Evolutionary conservation across 2,113 vertebrate species (phyloP).

Genomic region (Misgurnus anguillicaudatus): DNA sequence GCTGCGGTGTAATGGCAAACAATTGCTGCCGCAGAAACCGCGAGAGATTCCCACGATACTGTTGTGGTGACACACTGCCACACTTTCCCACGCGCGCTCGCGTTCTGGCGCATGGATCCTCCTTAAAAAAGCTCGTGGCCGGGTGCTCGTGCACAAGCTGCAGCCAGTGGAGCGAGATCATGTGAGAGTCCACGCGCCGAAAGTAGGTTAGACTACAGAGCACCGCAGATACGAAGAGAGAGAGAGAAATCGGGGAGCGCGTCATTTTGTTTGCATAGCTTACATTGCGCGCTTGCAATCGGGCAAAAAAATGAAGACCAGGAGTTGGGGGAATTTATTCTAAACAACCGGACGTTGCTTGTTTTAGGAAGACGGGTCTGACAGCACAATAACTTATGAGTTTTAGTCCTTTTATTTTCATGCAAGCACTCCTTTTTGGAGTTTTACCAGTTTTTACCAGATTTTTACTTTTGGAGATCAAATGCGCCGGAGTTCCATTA

Average conservation of each 20-base stretch:
- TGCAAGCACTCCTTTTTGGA: constrained; percentile 62
- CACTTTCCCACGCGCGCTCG: constrained; percentile 75
- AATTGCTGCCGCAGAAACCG: constrained; percentile 8
- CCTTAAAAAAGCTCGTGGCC: constrained; percentile 60
- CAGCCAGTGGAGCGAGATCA: constrained; percentile 69
- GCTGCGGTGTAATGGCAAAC: constrained; percentile 1
- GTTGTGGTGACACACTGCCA: constrained; percentile 75
- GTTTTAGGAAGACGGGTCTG: neutral
- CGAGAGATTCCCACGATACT: constrained; percentile 65
- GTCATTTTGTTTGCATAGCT: constrained; percentile 22
- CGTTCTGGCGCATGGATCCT: constrained; percentile 30
- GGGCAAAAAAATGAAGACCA: neutral
- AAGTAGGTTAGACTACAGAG: constrained; percentile 66
- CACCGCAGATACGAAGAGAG: constrained; percentile 18
- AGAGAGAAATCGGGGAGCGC: constrained; percentile 37
- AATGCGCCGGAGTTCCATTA: constrained; percentile 66
- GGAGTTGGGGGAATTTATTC: constrained; percentile 5
- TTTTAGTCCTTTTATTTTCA: constrained; percentile 61
- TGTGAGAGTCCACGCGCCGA: constrained; percentile 78
- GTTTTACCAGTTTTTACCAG: constrained; percentile 46
- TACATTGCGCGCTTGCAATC: neutral
- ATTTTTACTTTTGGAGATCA: constrained; percentile 35
- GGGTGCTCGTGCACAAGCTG: constrained; percentile 55
- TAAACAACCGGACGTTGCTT: neutral
- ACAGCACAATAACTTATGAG: constrained; percentile 58